Evolutionary conservation across 2,113 vertebrate species (phyloP), one percentile per base, ranked within the genome.

Genomic region (Thryonomys swinderianus): DNA sequence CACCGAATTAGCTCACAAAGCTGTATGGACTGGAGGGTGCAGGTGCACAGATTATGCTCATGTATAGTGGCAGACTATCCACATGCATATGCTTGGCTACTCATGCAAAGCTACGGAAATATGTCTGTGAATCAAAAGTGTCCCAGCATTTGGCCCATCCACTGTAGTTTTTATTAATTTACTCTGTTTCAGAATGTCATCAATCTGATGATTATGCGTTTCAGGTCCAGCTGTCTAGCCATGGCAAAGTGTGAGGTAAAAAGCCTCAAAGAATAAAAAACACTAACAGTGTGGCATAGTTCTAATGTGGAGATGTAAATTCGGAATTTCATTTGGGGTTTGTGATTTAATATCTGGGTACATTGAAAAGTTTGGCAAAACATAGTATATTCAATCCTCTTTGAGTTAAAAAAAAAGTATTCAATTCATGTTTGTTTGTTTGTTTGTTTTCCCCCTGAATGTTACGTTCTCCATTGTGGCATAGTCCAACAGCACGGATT

Each of bases 321-420:
- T 17, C 74, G 10, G 34, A 80, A 64, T n/a, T 79, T 21, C 3
- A 21, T 25, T 5, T 91, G 57, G 3, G 1, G 78, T 88, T 93
- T 96, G 8, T 86, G 25, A 17, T 69, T 97, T 93, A 84, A 53
- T 95, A 95, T 95, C 42, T 88, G 30, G 12, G 27, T 55, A 42
- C 81, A 89, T 48, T 48, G 92, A 88, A 42, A 92, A 82, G 91
- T 55, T 85, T 74, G 57, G 3, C 74, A 95, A 93, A 74, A 14
- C 67, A 40, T 93, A 67, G 91, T 37, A 69, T 57, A 57, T 17
- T 90, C 23, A 95, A 89, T 0, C 0, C 64, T 92, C 14, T 90
- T 30, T 94, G 23, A 34, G n/a, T 34, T 11, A 57, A 0, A 25
- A 90, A 51, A 27, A n/a, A 25, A 66, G 0, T 1, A 40, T 93